Base-by-base conservation (phyloP, 2,113 vertebrate species). In the Myotis brandtii region DNA sequence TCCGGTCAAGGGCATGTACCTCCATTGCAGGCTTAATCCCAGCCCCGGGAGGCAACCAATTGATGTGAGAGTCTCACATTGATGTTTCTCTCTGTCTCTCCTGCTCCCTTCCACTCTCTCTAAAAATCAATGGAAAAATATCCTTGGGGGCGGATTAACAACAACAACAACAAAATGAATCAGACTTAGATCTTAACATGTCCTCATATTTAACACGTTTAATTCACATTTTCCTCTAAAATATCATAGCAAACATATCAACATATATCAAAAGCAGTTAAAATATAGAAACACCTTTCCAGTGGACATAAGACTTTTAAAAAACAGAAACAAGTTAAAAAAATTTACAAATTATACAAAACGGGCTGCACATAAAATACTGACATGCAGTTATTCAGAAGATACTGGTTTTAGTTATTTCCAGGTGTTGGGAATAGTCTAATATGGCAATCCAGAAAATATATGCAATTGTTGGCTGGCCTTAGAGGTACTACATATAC, bases 341-440 rank as follows among this genome's bases (percentile, higher is more conserved):
- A 76, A 76, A 77, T 82, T 81, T 76, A 96, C n/a, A 95, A 75
- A 88, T 77, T 14, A 95, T 37, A 84, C 64, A 93, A 89, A 96
- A 94, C 27, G 1, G 9, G 52, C 48, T 52, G 50, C n/a, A 62
- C 37, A 93, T 52, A 27, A 9, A 88, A 64, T 16, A 85, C 21
- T 18, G 21, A 81, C 30, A 48, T 6, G n/a, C 25, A 69, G 34
- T 59, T 56, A 18, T 23, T 66, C 18, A 64, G 52, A 89, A 95
- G 54, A 89, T 6, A 69, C 5, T 37, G 37, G 67, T 72, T 70
- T 81, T 37, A 14, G 84, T 3, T 67, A 48, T 40, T 87, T 59
- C 50, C 66, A 77, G 32, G 66, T 9, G 9, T 84, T 16, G 46
- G 83, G 81, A 40, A 21, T 18, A 73, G 52, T 69, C 46, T 79